Evolutionary conservation across 2,797 vertebrate genomes (phyloP), one percentile per base, ranked within the genome.

Genomic region (Oreochromis mossambicus): DNA sequence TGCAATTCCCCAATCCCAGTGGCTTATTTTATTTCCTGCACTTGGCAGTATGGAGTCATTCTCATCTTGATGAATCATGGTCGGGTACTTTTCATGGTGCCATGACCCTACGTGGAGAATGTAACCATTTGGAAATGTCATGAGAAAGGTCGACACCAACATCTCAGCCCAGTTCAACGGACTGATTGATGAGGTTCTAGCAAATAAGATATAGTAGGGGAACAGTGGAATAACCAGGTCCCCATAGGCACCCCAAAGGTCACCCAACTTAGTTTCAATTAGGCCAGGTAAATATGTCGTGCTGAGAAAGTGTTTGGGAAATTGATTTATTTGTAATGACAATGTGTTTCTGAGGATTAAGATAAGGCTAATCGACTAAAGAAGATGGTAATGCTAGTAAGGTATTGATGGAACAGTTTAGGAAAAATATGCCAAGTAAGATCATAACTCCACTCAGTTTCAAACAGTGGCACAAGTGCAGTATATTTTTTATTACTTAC

Each of bases 201-300:
- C 87, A 87, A 91, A 94, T 90, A 90, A 93, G 86, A 91, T 92
- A 94, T 92, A 92, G 90, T 84, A 85, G 81, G 86, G 77, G 79
- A 73, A 56, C 68, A 38, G 86, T 80, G 83, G 91, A 92, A 94
- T 87, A 89, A 86, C 81, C 81, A 73, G 87, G 89, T 79, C 87
- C 89, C 87, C 86, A 88, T 81, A 91, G 92, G 88, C 89, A 90
- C 84, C 89, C 90, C 90, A 96, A 96, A 96, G 95, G 96, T 96
- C 95, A 95, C 87, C 83, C 86, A 92, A 92, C 95, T 95, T 96
- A 86, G 94, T 96, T 95, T 95, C 94, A 95, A 95, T 96, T 95
- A 95, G 91, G 81, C 56, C 87, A 80, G 89, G 86, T 91, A 88
- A 92, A 90, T 90, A 90, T 87, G 89, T 93, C 75, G 36, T 79